Evolutionary conservation across 2,888 invertebrate genomes (phyloP).

Genomic region (Thalpophila matura): DNA sequence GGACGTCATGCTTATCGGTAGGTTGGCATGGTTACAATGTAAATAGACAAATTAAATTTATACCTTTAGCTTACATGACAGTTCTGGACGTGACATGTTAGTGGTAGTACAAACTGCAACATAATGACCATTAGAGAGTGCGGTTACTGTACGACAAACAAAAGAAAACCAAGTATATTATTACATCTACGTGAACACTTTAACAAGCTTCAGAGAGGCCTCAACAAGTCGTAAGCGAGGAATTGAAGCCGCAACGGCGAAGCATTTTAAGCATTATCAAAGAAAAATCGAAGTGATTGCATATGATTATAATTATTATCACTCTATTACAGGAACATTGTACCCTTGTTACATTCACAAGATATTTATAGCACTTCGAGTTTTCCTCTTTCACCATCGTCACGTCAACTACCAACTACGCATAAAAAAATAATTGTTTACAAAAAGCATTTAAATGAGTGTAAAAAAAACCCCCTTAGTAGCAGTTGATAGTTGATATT

Average conservation of each 20-base stretch:
- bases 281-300: constrained; percentile 82
- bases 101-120: constrained; percentile 91
- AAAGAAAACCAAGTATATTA: constrained; percentile 89
- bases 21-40: constrained; percentile 85
- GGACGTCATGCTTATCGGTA: constrained; percentile 86
- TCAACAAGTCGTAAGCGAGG: constrained; percentile 88
- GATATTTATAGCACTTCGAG: constrained; percentile 74
- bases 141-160: constrained; percentile 91
- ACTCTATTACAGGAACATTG: neutral
- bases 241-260: constrained; percentile 88
- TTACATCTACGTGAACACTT: constrained; percentile 89
- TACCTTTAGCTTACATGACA: constrained; percentile 91
- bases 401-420: constrained; percentile 89
- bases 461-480: constrained; percentile 83
- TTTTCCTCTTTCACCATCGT: constrained; percentile 84
- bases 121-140: constrained; percentile 91
- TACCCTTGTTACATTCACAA: neutral
- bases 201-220: constrained; percentile 88
- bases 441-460: constrained; percentile 79
- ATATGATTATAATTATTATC: constrained; percentile 47
- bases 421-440: constrained; percentile 76
- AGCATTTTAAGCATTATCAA: constrained; percentile 84
- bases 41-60: constrained; percentile 89
- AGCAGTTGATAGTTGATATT: constrained; percentile 88
- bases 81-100: constrained; percentile 91